Percentiles rank a stretch among this genome's conserved stretches.
phyloP scores from a whole-genome alignment of 2,113 vertebrate species.

The Cariama cristata region DNA sequence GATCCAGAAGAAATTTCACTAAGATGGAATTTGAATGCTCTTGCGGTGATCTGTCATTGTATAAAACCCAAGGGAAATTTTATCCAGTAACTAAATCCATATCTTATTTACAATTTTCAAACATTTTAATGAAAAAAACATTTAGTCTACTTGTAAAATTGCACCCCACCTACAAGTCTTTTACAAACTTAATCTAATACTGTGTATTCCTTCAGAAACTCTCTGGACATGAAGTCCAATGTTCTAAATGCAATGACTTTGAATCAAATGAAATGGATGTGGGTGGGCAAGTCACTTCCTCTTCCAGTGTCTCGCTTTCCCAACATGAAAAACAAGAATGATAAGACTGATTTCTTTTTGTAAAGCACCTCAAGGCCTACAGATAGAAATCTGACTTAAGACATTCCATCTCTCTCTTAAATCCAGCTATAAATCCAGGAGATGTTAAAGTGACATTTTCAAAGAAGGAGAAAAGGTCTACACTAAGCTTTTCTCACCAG shows the following conservation, averaged over 20 bases:
- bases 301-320: neutral
- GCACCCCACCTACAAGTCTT: neutral
- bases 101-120: constrained; percentile 19
- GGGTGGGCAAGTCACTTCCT: neutral
- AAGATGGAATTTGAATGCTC: constrained; percentile 20
- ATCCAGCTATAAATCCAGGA: neutral
- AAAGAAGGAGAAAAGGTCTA: neutral
- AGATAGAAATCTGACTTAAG: neutral
- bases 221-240: neutral
- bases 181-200: neutral
- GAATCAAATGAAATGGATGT: neutral
- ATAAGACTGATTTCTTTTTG: neutral
- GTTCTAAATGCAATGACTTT: neutral
- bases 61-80: neutral
- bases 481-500: neutral
- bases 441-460: neutral
- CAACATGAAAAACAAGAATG: neutral
- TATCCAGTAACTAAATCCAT: neutral
- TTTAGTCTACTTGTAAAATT: neutral
- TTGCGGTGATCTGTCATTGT: neutral
- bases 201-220: neutral
- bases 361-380: neutral
- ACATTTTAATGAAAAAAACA: neutral
- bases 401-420: neutral
- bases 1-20: constrained; percentile 29